Conservation (phyloP, 2,113 vertebrate species). For the Vanacampus margaritifer region DNA sequence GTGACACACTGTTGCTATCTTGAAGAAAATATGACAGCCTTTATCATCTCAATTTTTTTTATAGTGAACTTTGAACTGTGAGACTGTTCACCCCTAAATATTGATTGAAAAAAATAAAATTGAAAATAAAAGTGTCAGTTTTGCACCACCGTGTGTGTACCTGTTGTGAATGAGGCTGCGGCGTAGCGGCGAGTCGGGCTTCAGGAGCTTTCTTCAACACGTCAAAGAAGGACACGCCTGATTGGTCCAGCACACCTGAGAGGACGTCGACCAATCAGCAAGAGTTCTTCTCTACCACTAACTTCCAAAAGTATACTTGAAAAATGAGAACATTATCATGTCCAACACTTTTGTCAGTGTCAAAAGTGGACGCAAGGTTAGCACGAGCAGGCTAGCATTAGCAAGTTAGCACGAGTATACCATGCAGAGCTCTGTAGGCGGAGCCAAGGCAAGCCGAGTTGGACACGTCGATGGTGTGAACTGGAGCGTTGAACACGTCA, state of each 20-base stretch:
- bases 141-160: background rate
- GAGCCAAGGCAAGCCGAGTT: slow-evolving; percentile 89
- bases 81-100: too few species aligned
- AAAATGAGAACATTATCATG: background rate
- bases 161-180: slow-evolving; percentile 28
- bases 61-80: too few species aligned
- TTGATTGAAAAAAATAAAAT: too few species aligned
- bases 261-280: slow-evolving; percentile 12
- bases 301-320: background rate
- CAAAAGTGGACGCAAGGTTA: background rate
- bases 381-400: background rate
- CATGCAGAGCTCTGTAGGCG: slow-evolving; percentile 89
- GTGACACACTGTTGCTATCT: background rate
- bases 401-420: slow-evolving; percentile 59
- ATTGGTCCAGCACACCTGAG: slow-evolving; percentile 75
- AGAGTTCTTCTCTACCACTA: too few species aligned
- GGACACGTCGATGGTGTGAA: slow-evolving; percentile 83
- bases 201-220: slow-evolving; percentile 72
- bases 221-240: slow-evolving; percentile 73
- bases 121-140: too few species aligned
- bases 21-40: background rate
- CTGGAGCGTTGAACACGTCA: slow-evolving; percentile 86
- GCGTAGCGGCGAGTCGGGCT: slow-evolving; percentile 75
- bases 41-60: too few species aligned
- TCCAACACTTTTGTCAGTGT: background rate